phyloP scores from a whole-genome alignment of 2,113 vertebrate species.

The Megatriorchis doriae region DNA sequence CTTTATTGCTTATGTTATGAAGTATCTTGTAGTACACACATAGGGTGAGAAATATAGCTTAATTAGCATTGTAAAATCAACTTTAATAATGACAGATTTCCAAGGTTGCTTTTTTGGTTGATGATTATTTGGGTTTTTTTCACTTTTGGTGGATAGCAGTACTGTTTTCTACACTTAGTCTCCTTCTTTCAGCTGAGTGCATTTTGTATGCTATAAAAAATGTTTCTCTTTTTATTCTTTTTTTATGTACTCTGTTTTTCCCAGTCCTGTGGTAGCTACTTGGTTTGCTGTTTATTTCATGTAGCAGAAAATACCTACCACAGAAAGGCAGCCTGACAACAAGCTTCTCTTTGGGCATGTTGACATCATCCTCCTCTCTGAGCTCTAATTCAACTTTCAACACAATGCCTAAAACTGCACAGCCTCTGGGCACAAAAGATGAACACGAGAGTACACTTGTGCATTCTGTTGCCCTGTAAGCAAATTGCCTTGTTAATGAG shows the following conservation, averaged over 20 bases:
- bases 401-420: conserved; percentile 27
- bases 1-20: background rate
- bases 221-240: background rate
- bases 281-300: background rate
- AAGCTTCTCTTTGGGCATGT: conserved; percentile 2
- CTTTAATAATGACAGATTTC: background rate
- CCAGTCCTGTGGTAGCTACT: background rate
- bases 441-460: conserved; percentile 26
- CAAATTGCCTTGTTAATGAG: conserved; percentile 55
- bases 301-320: conserved; percentile 18
- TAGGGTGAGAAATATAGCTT: background rate
- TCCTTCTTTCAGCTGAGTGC: background rate
- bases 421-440: conserved; percentile 43
- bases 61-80: background rate
- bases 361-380: conserved; percentile 56
- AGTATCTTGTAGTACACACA: background rate
- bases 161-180: background rate
- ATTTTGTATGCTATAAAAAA: background rate
- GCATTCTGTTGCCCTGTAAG: conserved; percentile 50
- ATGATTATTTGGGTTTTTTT: background rate
- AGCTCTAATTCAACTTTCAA: conserved; percentile 48
- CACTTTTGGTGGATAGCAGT: background rate
- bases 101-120: background rate
- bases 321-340: conserved; percentile 15
- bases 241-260: background rate